These are phyloP conservation scores for Trachelus stipa DNA, from an alignment of 2,888 invertebrate species.

Conservation along the genomic window DNA sequence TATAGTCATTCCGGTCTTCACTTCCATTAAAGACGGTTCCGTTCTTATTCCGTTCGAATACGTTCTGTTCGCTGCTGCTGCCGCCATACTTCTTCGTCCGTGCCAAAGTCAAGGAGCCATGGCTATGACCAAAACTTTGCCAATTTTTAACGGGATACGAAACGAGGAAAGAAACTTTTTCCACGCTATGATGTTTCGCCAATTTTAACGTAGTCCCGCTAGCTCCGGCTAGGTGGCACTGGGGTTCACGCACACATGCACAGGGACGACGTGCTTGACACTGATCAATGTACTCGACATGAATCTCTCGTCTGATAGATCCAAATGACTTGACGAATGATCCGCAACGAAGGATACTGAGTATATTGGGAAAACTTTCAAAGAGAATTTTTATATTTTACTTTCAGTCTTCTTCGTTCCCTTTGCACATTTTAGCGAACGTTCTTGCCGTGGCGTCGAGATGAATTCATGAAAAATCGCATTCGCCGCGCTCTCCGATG, in stretches of 20 bases:
- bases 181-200: background rate
- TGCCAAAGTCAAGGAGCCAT: background rate
- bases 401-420: background rate
- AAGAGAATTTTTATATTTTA: background rate
- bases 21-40: background rate
- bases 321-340: background rate
- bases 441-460: background rate
- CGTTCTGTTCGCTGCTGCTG: background rate
- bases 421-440: background rate
- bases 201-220: background rate
- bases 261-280: background rate
- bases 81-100: background rate
- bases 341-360: background rate
- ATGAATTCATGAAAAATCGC: background rate
- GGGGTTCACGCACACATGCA: background rate
- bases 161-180: background rate
- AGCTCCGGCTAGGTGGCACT: background rate
- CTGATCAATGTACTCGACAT: background rate
- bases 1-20: background rate
- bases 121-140: background rate
- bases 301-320: background rate
- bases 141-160: background rate
- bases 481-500: background rate
- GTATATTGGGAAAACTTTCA: background rate
- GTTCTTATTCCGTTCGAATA: background rate